Evolutionary conservation across 2,888 invertebrate species (phyloP).

Genomic region (Aquatica leii): DNA sequence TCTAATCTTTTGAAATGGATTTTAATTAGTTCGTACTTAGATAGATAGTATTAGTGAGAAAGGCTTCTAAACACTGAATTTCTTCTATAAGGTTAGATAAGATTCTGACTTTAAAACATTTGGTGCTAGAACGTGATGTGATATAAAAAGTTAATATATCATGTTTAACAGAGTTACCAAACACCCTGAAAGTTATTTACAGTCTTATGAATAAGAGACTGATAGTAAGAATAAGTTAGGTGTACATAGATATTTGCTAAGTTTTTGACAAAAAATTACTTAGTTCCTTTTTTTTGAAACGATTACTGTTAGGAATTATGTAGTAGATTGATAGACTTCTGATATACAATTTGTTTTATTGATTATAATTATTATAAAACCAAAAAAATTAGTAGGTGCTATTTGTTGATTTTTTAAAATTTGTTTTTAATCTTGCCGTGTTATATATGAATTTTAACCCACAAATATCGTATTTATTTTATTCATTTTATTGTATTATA

Average conservation of each 20-base stretch:
- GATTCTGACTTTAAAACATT: conserved; percentile 15
- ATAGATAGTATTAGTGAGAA: not conserved
- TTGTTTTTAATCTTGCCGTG: no score
- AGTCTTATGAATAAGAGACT: conserved; percentile 11
- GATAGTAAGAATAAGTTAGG: conserved; percentile 1
- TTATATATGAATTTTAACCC: no score
- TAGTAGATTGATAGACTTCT: no score
- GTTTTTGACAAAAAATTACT: no score
- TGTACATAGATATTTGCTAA: not conserved
- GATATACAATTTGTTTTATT: no score
- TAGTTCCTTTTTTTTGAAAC: no score
- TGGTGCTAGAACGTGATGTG: conserved; percentile 34
- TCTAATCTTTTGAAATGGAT: not conserved
- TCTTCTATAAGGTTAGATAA: not conserved
- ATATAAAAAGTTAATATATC: conserved; percentile 27
- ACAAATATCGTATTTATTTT: no score
- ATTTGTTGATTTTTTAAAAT: no score
- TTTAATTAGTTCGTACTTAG: not conserved
- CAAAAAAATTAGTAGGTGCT: no score
- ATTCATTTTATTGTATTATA: no score
- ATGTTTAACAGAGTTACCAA: conserved; percentile 28
- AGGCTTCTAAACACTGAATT: not conserved
- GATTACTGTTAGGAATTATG: no score
- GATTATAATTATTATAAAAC: no score
- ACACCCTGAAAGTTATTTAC: conserved; percentile 9